Percentiles rank a stretch among this genome's conserved stretches.
These are phyloP conservation scores for Argyrosomus japonicus DNA, from an alignment of 2,113 vertebrate species.

Conservation along the genomic window DNA sequence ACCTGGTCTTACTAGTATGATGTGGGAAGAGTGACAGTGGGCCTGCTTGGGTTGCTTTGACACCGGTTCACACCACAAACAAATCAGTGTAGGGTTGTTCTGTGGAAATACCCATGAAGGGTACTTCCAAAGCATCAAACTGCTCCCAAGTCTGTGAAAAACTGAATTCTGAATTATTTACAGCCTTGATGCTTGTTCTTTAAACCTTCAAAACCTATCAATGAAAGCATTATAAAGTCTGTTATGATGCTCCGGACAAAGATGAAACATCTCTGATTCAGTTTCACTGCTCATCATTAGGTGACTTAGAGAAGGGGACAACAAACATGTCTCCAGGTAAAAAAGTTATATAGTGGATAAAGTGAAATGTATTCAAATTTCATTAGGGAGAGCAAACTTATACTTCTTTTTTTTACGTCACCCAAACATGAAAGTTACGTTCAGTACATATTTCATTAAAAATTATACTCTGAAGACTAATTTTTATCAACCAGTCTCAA, in stretches of 20 bases:
- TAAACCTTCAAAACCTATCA: not conserved
- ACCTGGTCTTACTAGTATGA: constrained; percentile 7
- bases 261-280: not conserved
- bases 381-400: too few relatives aligned
- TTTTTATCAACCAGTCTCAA: not conserved
- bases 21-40: not conserved
- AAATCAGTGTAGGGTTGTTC: constrained; percentile 17
- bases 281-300: not conserved
- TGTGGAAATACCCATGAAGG: constrained; percentile 58
- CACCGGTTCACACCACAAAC: constrained; percentile 18
- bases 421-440: not conserved
- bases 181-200: not conserved
- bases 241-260: not conserved
- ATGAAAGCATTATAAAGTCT: not conserved
- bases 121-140: constrained; percentile 36
- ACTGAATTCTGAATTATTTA: not conserved
- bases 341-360: not conserved
- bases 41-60: not conserved
- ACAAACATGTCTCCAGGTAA: not conserved
- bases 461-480: not conserved
- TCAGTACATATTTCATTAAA: not conserved
- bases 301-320: not conserved
- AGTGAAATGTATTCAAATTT: too few relatives aligned
- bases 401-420: too few relatives aligned
- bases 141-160: not conserved